These are phyloP conservation scores for Pao palembangensis DNA, from an alignment of 2,113 vertebrate genomes.

Conservation along the genomic window DNA sequence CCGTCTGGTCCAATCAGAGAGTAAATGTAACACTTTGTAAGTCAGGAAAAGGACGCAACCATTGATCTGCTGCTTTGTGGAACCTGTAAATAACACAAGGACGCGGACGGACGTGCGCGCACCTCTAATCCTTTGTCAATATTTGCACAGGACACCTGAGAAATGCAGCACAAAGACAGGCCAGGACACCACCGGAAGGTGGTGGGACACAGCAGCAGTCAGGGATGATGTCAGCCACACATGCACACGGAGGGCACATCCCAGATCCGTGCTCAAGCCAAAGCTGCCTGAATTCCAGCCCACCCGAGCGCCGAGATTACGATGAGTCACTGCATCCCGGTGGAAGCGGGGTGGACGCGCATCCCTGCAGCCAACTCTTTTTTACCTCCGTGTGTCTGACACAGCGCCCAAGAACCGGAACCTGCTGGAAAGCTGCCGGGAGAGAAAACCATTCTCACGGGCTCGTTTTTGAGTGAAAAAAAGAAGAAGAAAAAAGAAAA, in stretches of 20 bases:
- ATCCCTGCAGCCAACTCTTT: background rate
- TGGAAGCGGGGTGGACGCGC: constrained; percentile 1
- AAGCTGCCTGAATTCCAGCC: constrained; percentile 15
- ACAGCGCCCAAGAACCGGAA: background rate
- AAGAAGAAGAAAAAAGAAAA: too few species aligned
- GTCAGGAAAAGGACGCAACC: constrained; percentile 25
- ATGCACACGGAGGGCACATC: background rate
- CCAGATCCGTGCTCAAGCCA: background rate
- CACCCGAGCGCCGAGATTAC: constrained; percentile 27
- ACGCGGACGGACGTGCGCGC: constrained; percentile 16
- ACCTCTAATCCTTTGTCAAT: constrained; percentile 32
- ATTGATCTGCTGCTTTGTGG: constrained; percentile 35
- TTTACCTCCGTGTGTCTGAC: too few species aligned
- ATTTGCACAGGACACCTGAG: constrained; percentile 7
- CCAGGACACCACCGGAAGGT: background rate
- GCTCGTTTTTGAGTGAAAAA: too few species aligned
- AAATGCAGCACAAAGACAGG: background rate
- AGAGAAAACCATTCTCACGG: too few species aligned
- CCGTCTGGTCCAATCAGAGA: background rate
- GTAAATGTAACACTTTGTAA: constrained; percentile 4
- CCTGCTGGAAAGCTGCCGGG: too few species aligned
- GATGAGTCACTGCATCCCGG: constrained; percentile 32
- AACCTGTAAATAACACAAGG: constrained; percentile 23
- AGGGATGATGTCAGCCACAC: background rate
- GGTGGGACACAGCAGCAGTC: background rate